Percentiles rank a stretch among this genome's conserved stretches.
phyloP scores from a whole-genome alignment of 2,888 invertebrate genomes.

The Rotaria socialis region DNA sequence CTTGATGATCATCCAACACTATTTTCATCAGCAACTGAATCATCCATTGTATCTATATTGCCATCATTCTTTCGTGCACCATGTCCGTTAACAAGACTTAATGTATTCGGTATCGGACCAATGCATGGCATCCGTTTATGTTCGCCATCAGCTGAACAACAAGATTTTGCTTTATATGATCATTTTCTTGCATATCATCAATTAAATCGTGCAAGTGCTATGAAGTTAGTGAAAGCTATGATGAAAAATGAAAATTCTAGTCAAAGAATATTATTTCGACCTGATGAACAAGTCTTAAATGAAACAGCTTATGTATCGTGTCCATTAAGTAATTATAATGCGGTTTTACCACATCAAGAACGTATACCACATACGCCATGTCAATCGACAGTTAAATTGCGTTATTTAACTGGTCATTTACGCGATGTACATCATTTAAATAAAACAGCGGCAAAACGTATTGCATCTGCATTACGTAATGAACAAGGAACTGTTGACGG shows the following conservation, averaged over 20 bases:
- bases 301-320: background rate
- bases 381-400: conserved; percentile 18
- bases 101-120: background rate
- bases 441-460: background rate
- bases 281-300: background rate
- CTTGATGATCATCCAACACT: conserved; percentile 14
- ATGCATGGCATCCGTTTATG: background rate
- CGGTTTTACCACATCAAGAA: background rate
- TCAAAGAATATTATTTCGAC: background rate
- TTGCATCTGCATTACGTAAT: background rate
- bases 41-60: background rate
- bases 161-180: conserved; percentile 4
- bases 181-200: conserved; percentile 26
- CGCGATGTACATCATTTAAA: conserved; percentile 19
- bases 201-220: conserved; percentile 11
- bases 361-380: conserved; percentile 14
- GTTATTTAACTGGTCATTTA: background rate
- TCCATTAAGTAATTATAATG: conserved; percentile 25
- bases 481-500: background rate
- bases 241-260: conserved; percentile 13
- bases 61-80: conserved; percentile 6
- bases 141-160: background rate
- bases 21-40: background rate
- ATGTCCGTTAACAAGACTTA: background rate
- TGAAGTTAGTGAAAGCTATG: conserved; percentile 16